Evolutionary conservation across 2,888 invertebrate genomes (phyloP), one percentile per base, ranked within the genome.

Genomic region (Abrostola tripartita): DNA sequence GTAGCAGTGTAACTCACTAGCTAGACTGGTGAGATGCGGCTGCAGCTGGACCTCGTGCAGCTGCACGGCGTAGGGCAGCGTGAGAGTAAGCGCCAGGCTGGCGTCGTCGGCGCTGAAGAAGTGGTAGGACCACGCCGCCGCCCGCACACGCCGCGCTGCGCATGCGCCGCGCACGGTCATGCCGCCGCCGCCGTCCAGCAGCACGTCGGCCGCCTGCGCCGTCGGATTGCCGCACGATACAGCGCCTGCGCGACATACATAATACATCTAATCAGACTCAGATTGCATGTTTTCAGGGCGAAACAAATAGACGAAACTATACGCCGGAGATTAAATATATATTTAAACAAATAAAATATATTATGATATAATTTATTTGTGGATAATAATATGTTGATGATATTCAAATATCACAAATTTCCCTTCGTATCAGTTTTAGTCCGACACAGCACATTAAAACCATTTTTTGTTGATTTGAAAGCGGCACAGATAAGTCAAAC

Each of bases 41-140:
- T 98, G 97, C 68, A 98, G 92, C 81, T 98, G 98, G 50, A 99
- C 97, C 92, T 98, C 98, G 81, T 97, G 97, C 61, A 99, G 93
- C 76, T 98, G 95, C 82, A 98, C 96, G 12, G 98, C 98, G 87
- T 98, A 98, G 0, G 99, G 99, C 81, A 99, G 93, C 35, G 97
- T 96, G 57, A 99, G 95, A 6, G 97, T 97, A 51, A 99, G 95
- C 88, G 99, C 98, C 0, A 99, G 97, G 93, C 97, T 98, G 44
- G 97, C 97, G 91, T 98, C 94, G 83, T 94, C 98, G 1, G 92
- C 98, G 38, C 98, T 98, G 93, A 98, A 98, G 94, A 98, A 99
- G 94, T 99, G 98, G 92, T 99, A 98, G 38, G 98, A 97, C 99
- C 99, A 99, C n/a, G 98, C 97, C 5, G 99, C 97, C 0, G 98